Evolutionary conservation across 64 coral and sea anemone species (phyloP), one percentile per base, ranked within the genome.

Genomic region (Montipora sp.): DNA sequence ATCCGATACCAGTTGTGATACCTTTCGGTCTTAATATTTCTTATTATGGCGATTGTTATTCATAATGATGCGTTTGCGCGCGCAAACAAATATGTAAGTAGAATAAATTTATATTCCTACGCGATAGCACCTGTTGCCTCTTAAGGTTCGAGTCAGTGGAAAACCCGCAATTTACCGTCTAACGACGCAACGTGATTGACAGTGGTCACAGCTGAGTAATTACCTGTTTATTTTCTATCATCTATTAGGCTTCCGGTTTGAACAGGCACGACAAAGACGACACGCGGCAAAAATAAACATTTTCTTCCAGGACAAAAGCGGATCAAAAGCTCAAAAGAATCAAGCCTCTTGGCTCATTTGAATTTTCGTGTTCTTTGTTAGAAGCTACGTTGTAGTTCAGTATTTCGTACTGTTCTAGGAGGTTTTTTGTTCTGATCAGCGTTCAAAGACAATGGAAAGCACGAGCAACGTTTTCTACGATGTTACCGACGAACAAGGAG

Each of bases 401-500:
- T n/a, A 85, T 71, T 5, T 6, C 46, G 18, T 49, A 18, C 66
- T n/a, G 49, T 51, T 85, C 3, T 43, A 47, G 0, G 36, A 2
- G 46, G 15, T 23, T 59, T 13, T 85, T 85, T 85, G 47, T 85
- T 85, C 48, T 72, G 36, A 10, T 71, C 2, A 12, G 59, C 10
- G 3, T 63, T 63, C 4, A 7, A 50, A 36, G 45, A 15, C 14
- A 21, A 85, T 85, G 82, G 82, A 85, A 50, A 72, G 19, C 50
- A 50, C 82, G 47, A 50, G 61, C 48, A 71, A 48, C 16, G 82
- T 85, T 7, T 50, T 72, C 45, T 85, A 71, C 65, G 92, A 94
- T 12, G 94, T 94, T 46, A 88, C 14, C 14, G 95, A 97, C 47
- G 81, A 91, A 51, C 80, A 79, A 2, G 92, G 76, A 72, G 53